phyloP scores from a whole-genome alignment of 2,888 invertebrate genomes.

The Macrostomum cliftonense region DNA sequence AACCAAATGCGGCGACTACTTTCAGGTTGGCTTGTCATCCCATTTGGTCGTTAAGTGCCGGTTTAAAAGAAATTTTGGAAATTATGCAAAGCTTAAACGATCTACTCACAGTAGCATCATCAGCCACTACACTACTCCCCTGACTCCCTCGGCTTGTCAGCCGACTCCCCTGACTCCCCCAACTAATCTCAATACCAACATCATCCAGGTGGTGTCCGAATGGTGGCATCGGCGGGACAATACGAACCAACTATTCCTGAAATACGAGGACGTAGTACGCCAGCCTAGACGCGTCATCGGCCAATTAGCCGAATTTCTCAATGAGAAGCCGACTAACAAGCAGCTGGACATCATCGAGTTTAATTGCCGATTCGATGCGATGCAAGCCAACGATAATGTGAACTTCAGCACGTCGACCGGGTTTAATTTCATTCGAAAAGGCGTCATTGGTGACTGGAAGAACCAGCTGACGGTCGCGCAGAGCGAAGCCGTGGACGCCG shows the following conservation, averaged over 20 bases:
- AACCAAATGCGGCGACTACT: slow-evolving; percentile 7
- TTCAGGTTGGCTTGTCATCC: too few species aligned
- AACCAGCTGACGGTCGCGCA: background rate
- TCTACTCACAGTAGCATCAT: too few species aligned
- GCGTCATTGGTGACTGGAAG: slow-evolving; percentile 4
- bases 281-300: background rate
- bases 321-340: background rate
- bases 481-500: background rate
- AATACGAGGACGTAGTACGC: background rate
- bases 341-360: slow-evolving; percentile 4
- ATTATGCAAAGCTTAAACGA: too few species aligned
- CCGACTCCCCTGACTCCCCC: too few species aligned
- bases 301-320: slow-evolving; percentile 2
- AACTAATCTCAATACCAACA: too few species aligned
- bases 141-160: too few species aligned
- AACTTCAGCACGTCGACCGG: background rate
- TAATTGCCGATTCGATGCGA: slow-evolving; percentile 2
- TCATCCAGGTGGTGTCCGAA: too few species aligned
- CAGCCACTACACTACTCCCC: too few species aligned
- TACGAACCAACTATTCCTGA: too few species aligned
- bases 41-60: too few species aligned
- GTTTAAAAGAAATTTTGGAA: too few species aligned
- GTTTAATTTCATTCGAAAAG: slow-evolving; percentile 5
- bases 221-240: too few species aligned
- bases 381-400: background rate